Base-by-base conservation (phyloP, 2,888 invertebrate genomes). In the Polymixis lichenea region DNA sequence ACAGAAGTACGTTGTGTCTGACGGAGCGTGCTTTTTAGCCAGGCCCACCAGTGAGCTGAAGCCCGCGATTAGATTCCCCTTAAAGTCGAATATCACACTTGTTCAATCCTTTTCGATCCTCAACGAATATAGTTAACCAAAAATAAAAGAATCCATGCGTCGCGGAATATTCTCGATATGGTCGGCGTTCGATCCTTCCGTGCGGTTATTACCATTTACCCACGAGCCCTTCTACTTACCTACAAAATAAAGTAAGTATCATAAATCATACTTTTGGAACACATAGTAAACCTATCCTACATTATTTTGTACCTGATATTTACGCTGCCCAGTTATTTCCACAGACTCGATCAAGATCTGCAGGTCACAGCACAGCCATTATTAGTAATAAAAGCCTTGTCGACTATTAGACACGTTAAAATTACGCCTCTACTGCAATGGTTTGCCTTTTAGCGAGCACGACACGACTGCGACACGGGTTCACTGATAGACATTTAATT, bases 391-490 rank as follows among this genome's bases (percentile, higher is more conserved):
- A 86, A 88, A 78, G 87, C 86, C 88, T 80, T 90, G 90, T 90
- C 88, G 91, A 84, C 90, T 90, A 91, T 92, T 92, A 91, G 87
- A 91, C 87, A 91, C 88, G 90, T 93, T 92, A 90, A 91, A 93
- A 93, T 93, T 92, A 92, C 90, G 92, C 91, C 92, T 90, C 88
- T 77, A 83, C 80, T 89, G 89, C 88, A 88, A 87, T 82, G 79
- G 74, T 25, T 8, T 9, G 66, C 15, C 49, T 32, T 71, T 87
- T 84, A 75, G 11, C 0, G 22, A 8, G 0, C 7, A 74, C 86
- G 86, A 82, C 46, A 76, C 87, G 88, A 69, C 19, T 49, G 15
- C 87, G 82, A 81, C 19, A 75, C 79, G 79, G 8, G 19, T 15
- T 55, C 5, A 0, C 6, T 43, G 67, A 19, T 11, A 28, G 32